A percentile compares a stretch with the other conserved stretches of the same genome.
phyloP scores from a whole-genome alignment of 2,888 invertebrate species.

The Pinctada fucata region DNA sequence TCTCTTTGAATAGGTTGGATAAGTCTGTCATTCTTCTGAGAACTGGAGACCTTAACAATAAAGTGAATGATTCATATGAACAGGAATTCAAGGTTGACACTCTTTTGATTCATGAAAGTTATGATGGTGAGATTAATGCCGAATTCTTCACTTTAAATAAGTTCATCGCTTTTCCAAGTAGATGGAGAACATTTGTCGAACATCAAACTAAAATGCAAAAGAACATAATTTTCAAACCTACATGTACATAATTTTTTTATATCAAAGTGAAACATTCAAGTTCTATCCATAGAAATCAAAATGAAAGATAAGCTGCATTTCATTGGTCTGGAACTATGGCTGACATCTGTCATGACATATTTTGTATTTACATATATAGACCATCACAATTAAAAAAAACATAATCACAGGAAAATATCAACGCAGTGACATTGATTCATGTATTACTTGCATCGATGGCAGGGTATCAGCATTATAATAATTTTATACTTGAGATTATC shows the following conservation, averaged over 20 bases:
- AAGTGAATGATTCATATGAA: conserved; percentile 83
- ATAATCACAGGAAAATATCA: too few relatives aligned
- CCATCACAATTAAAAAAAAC: too few relatives aligned
- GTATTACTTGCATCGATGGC: too few relatives aligned
- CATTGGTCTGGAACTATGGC: too few relatives aligned
- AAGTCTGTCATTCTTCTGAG: conserved; percentile 83
- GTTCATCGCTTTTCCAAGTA: background rate
- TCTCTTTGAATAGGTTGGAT: conserved; percentile 19
- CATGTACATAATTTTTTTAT: background rate
- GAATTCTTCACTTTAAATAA: background rate
- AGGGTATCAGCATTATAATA: too few relatives aligned
- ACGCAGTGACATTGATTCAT: too few relatives aligned
- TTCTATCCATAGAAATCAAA: background rate
- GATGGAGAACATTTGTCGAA: background rate
- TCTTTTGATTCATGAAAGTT: conserved; percentile 82
- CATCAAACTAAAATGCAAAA: too few relatives aligned
- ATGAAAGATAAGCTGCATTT: too few relatives aligned
- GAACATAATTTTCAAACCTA: too few relatives aligned
- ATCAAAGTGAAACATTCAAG: background rate
- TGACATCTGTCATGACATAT: too few relatives aligned
- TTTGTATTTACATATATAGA: too few relatives aligned
- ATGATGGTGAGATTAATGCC: conserved; percentile 57
- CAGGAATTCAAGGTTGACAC: conserved; percentile 84
- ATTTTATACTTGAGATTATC: too few relatives aligned
- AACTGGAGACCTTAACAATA: conserved; percentile 85